phyloP scores from a whole-genome alignment of 2,888 invertebrate species.

The Cantharis rustica region DNA sequence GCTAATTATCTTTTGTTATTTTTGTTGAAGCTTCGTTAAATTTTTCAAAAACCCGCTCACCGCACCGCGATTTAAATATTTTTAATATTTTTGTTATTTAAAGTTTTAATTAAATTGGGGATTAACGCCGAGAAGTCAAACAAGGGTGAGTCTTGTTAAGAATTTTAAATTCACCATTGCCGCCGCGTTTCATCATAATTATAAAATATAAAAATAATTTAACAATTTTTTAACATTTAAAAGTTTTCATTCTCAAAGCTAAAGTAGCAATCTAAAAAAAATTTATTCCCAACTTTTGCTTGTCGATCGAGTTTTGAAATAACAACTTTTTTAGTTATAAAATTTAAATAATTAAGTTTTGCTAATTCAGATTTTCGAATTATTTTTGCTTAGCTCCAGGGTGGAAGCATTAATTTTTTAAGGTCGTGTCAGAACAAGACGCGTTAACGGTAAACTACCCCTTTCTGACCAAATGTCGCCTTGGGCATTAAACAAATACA shows the following conservation, averaged over 20 bases:
- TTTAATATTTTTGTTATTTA: neutral
- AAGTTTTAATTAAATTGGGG: neutral
- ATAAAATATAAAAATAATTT: neutral
- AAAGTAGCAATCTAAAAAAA: neutral
- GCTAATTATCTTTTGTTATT: neutral
- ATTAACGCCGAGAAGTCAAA: neutral
- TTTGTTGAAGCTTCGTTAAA: neutral
- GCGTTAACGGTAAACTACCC: slow-evolving; percentile 37
- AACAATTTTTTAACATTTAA: neutral
- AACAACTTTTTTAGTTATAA: neutral
- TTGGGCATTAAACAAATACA: slow-evolving; percentile 34
- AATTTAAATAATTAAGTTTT: neutral
- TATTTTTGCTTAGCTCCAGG: slow-evolving; percentile 42
- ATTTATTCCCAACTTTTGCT: neutral
- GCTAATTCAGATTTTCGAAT: slow-evolving; percentile 35
- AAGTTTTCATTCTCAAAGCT: neutral
- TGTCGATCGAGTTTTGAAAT: neutral
- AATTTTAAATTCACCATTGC: neutral
- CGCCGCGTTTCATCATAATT: neutral
- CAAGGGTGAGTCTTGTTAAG: neutral
- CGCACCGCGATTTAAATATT: neutral
- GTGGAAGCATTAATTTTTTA: slow-evolving; percentile 40
- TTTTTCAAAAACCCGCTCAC: neutral
- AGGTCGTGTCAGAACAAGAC: slow-evolving; percentile 47
- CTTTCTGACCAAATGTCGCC: slow-evolving; percentile 37